Base-by-base conservation (phyloP, 2,888 invertebrate species). In the Artemia sinica region DNA sequence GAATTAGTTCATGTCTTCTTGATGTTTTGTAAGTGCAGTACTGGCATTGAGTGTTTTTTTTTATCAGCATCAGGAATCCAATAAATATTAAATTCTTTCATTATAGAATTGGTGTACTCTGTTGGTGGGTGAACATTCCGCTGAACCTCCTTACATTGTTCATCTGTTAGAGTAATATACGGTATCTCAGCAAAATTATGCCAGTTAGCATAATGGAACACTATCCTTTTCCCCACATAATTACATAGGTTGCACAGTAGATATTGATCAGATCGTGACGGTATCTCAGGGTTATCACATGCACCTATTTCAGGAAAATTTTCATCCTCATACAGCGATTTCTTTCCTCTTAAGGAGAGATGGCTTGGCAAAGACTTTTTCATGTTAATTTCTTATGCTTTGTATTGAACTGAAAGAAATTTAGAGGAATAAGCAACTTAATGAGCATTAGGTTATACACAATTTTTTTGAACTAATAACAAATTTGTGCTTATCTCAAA, bases 161-260 rank as follows among this genome's bases (percentile, higher is more conserved):
- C 66, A 51, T 66, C 66, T 8, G 70, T 52, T 66, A 52, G 50
- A 41, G 71, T 48, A 8, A 72, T 71, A 58, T 72, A 71, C 11
- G 74, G 74, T 65, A 73, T 72, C 63, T 73, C 71, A 28, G 80
- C 79, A 50, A 82, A 81, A 0, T 84, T 82, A 76, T 88, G 88
- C 63, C 77, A 75, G n/a, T 78, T 77, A 73, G 82, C 82, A 74
- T 86, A 87, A 78, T 88, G 87, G 52, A 81, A 79, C 0, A 86
- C 83, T 63, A 88, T 85, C 69, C 82, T 81, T 72, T 79, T 80
- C 0, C 85, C 85, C 18, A 74, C 76, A 73, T 81, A 85, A 0
- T 75, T 71, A 74, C 88, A 88, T 12, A 85, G 75, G 71, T 84
- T 81, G 74, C 87, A 88, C 11, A 79, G 76, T 51, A 69, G 66